Evolutionary conservation across 1,140 invertebrate genomes (phyloP), one percentile per base, ranked within the genome.

Genomic region (Nixonia krombeini): DNA sequence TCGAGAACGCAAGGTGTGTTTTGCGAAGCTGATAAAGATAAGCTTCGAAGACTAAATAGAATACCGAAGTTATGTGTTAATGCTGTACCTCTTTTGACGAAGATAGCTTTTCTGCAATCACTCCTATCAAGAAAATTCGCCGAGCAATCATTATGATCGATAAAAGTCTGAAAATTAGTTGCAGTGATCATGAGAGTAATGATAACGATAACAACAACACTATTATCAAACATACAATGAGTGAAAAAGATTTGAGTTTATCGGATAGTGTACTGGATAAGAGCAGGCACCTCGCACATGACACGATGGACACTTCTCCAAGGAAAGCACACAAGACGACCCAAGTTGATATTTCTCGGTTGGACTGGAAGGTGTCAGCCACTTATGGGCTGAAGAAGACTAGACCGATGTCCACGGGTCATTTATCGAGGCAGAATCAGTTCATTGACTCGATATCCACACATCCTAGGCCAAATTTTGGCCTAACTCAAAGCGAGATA

Each of bases 401-500:
- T 0, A 67, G 80, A 41, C 82, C 83, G 8, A 50, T 62, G 3
- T 84, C 82, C 0, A 17, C 77, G 9, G 72, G 66, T 16, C 75
- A 80, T 33, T 28, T 79, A 10, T 57, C 74, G 0, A 73, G 72
- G 13, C 68, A 74, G 5, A 56, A 46, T 40, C 72, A 76, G 9
- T 40, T 50, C n/a, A 66, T 45, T 10, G 77, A 75, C 6, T 33
- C 64, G 4, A 70, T 51, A 57, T 65, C 66, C n/a, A 37, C 72
- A 25, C 8, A 33, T 28, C 4, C 45, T 4, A 42, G 58, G 51
- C 17, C 46, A 4, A 68, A 47, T 9, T 55, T 84, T 9, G 70
- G 63, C 0, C 52, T 78, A 4, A 67, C 74, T 1, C 78, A 83
- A 25, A 85, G 79, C 45, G 84, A 85, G 37, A 50, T 81, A 18